Percentiles rank a stretch among this genome's conserved stretches.
phyloP scores from a whole-genome alignment of 2,113 vertebrate species.

The Mesoclemmys tuberculata region DNA sequence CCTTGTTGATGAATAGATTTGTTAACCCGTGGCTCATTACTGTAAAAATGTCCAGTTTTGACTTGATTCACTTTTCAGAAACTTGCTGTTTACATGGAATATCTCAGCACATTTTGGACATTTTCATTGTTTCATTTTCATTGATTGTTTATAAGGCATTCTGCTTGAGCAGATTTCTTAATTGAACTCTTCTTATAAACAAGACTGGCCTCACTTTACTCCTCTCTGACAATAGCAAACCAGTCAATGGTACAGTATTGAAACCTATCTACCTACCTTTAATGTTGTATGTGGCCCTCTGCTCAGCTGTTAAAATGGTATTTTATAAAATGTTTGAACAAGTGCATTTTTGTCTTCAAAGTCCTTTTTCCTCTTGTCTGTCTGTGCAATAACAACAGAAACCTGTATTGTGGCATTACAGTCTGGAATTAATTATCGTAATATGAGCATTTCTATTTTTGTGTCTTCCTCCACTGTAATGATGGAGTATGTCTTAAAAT shows the following conservation, averaged over 20 bases:
- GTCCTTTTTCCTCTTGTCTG: conserved; percentile 58
- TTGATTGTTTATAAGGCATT: neutral
- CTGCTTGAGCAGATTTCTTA: neutral
- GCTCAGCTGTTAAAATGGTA: conserved; percentile 54
- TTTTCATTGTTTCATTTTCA: neutral
- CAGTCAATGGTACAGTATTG: neutral
- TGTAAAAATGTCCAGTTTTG: neutral
- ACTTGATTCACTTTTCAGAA: neutral
- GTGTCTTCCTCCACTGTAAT: conserved; percentile 58
- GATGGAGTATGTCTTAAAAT: conserved; percentile 57
- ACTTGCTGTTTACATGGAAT: neutral
- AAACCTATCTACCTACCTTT: neutral
- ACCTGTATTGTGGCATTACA: conserved; percentile 50
- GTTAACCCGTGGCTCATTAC: neutral
- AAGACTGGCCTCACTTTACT: neutral
- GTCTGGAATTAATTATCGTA: conserved; percentile 75
- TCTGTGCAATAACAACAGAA: conserved; percentile 54
- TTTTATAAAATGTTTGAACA: conserved; percentile 68
- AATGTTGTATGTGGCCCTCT: conserved; percentile 26
- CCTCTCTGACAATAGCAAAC: neutral
- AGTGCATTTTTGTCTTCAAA: conserved; percentile 73
- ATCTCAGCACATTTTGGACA: neutral
- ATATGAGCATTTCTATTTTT: conserved; percentile 52
- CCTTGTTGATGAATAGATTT: neutral
- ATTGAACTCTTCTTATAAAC: neutral